Evolutionary conservation across 1,140 invertebrate species (phyloP).

Genomic region (Thalassaphorura encarpata): DNA sequence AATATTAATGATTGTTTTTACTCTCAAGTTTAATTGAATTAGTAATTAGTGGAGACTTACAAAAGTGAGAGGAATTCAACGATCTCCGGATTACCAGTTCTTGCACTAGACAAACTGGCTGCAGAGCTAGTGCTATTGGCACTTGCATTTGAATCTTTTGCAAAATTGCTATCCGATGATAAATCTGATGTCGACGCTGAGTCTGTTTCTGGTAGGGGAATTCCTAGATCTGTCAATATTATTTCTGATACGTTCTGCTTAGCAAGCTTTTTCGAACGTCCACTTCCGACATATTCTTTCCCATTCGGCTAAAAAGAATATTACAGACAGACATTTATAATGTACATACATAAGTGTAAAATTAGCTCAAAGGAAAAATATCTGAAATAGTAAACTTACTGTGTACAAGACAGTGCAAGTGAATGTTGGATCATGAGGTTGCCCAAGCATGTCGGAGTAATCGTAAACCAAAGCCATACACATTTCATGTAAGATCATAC

Average conservation of each 20-base stretch:
- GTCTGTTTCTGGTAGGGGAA: neutral
- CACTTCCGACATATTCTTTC: constrained; percentile 14
- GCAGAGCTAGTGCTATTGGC: neutral
- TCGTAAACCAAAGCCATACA: too few species aligned
- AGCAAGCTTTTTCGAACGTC: constrained; percentile 26
- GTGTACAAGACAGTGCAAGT: constrained; percentile 13
- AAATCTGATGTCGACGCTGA: neutral
- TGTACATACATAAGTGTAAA: neutral
- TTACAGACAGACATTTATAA: too few species aligned
- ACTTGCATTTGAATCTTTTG: neutral
- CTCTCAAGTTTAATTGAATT: too few species aligned
- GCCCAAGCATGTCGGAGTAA: too few species aligned
- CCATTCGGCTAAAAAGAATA: too few species aligned
- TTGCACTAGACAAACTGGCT: neutral
- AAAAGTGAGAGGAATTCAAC: neutral
- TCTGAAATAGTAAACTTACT: too few species aligned
- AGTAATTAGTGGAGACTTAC: too few species aligned
- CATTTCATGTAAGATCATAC: too few species aligned
- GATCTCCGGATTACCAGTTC: neutral
- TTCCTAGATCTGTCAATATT: constrained; percentile 13
- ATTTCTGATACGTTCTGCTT: constrained; percentile 22
- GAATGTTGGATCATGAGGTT: constrained; percentile 18
- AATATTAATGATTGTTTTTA: too few species aligned
- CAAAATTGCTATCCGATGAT: neutral
- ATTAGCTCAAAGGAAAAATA: neutral